These are phyloP conservation scores for Triplophysa tibetana DNA, from an alignment of 2,113 vertebrate species.

Conservation along the genomic window DNA sequence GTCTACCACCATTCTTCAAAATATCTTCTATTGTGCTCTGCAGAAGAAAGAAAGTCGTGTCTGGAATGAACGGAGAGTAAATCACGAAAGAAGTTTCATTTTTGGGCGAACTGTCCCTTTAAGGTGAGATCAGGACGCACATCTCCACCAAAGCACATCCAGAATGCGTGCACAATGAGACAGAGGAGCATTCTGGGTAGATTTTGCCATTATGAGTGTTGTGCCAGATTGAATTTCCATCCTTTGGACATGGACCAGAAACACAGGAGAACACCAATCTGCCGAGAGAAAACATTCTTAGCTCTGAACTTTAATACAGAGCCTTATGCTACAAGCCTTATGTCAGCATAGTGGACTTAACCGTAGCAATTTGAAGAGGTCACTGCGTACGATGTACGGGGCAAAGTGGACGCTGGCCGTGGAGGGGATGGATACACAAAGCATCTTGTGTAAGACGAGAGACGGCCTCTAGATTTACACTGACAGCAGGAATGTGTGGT, in stretches of 20 bases:
- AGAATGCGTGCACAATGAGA: background rate
- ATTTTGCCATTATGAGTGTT: background rate
- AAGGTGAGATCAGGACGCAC: background rate
- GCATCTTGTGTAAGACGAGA: slow-evolving; percentile 31
- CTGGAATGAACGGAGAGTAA: no score
- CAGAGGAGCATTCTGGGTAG: background rate
- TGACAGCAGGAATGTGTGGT: slow-evolving; percentile 53
- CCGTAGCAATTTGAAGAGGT: background rate
- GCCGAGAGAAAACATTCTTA: background rate
- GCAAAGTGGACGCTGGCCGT: background rate
- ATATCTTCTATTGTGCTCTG: no score
- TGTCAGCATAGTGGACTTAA: background rate
- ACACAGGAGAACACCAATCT: background rate
- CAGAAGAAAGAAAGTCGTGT: no score
- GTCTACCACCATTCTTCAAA: no score
- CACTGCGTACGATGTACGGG: slow-evolving; percentile 12
- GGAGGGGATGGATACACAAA: background rate
- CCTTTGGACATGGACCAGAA: background rate
- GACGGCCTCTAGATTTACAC: slow-evolving; percentile 42
- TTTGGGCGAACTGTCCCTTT: no score
- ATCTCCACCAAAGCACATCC: background rate
- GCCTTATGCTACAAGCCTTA: background rate
- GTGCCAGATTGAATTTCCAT: background rate
- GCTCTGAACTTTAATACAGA: background rate
- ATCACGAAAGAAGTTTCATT: no score